These are phyloP conservation scores for Bombus waltoni DNA, from an alignment of 1,140 invertebrate genomes.

Conservation along the genomic window DNA sequence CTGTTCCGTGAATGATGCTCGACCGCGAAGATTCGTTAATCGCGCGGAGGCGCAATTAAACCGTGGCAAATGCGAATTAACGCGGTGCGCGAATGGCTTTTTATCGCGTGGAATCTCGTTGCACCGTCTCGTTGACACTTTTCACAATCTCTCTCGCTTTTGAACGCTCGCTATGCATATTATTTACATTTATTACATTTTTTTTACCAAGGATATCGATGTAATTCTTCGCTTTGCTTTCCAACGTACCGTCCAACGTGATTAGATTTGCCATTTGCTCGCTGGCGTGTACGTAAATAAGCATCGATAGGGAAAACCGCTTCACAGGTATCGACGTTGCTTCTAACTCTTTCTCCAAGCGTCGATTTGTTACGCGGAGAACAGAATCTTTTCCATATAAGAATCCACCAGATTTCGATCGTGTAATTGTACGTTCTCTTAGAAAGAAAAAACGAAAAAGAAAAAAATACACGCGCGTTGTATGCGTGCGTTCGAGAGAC, in stretches of 20 bases:
- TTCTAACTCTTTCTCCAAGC: not conserved
- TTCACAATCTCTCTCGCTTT: not conserved
- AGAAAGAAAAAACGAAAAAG: too few species aligned
- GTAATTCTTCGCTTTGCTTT: too few species aligned
- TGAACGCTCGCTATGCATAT: not conserved
- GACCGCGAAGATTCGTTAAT: conserved; percentile 11
- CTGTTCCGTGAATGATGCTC: not conserved
- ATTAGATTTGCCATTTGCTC: not conserved
- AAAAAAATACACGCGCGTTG: too few species aligned
- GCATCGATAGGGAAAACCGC: not conserved
- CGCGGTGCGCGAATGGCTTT: not conserved
- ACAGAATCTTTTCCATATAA: not conserved
- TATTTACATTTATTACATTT: too few species aligned
- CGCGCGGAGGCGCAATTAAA: not conserved
- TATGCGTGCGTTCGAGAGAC: not conserved
- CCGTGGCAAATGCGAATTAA: not conserved
- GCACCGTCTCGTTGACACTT: not conserved
- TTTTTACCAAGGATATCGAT: too few species aligned
- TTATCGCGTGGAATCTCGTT: not conserved
- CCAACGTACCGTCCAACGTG: too few species aligned
- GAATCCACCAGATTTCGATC: not conserved
- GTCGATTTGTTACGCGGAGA: not conserved
- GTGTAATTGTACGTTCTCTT: not conserved
- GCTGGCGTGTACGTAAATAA: too few species aligned
- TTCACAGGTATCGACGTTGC: not conserved